Evolutionary conservation across 2,113 vertebrate genomes (phyloP).

Genomic region (Chloroceryle aenea): DNA sequence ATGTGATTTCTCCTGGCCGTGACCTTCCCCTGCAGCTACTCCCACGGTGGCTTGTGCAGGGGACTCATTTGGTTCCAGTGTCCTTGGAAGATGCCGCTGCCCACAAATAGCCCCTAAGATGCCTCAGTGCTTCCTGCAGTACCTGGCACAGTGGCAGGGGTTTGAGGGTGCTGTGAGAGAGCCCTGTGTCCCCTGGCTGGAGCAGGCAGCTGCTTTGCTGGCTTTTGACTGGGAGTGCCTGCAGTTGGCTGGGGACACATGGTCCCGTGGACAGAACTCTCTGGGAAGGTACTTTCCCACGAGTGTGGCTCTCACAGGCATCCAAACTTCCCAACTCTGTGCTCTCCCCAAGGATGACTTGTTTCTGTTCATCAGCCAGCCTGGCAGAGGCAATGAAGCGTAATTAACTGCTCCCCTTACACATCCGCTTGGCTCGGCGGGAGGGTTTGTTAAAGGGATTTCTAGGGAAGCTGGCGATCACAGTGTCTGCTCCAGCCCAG

Average conservation of each 20-base stretch:
- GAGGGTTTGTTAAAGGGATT: neutral
- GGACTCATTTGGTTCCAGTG: accelerated
- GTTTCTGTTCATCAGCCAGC: neutral
- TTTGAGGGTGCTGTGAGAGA: neutral
- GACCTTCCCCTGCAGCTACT: slow-evolving; percentile 53
- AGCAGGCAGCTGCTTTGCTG: neutral
- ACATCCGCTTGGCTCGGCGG: neutral
- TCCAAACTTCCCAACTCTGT: neutral
- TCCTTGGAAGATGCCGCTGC: neutral
- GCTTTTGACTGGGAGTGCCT: accelerated
- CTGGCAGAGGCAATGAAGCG: neutral
- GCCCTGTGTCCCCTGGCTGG: neutral
- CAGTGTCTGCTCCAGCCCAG: neutral
- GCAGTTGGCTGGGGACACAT: accelerated
- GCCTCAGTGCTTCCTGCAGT: accelerated
- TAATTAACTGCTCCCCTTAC: slow-evolving; percentile 12
- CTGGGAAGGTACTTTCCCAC: neutral
- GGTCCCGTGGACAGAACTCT: accelerated
- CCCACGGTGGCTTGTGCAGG: neutral
- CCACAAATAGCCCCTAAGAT: neutral
- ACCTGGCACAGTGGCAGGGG: neutral
- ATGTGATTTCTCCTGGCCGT: neutral
- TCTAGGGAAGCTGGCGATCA: neutral
- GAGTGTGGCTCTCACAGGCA: accelerated
- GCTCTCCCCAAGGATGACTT: neutral